These are phyloP conservation scores for Cephus pygmeus DNA, from an alignment of 2,888 invertebrate genomes.

Conservation along the genomic window DNA sequence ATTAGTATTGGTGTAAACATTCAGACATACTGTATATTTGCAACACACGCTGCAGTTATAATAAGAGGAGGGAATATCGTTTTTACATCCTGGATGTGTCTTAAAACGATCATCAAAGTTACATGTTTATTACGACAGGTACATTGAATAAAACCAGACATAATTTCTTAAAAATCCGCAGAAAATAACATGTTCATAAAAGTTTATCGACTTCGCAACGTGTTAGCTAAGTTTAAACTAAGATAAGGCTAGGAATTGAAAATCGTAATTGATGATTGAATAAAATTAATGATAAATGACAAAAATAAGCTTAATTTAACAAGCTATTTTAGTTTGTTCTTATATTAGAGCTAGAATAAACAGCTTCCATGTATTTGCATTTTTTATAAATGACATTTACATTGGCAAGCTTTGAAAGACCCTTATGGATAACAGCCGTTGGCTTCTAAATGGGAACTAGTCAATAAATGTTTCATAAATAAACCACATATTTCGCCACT, in stretches of 20 bases:
- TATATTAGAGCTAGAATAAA: background rate
- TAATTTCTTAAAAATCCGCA: no score
- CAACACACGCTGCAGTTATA: no score
- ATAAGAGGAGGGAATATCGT: no score
- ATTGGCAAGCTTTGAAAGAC: background rate
- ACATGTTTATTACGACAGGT: no score
- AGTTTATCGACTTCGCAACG: background rate
- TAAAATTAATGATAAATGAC: no score
- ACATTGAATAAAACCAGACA: no score
- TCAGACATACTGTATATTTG: no score
- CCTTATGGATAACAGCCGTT: background rate
- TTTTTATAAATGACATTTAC: background rate
- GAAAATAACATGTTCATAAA: no score
- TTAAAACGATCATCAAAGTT: no score
- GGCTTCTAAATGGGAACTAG: constrained; percentile 6
- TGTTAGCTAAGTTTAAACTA: background rate
- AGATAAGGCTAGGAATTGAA: background rate
- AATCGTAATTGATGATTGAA: background rate
- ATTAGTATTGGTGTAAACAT: no score
- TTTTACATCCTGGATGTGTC: no score
- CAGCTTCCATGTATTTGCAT: background rate
- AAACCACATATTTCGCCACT: constrained; percentile 22
- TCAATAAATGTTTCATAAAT: constrained; percentile 43
- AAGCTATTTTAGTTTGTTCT: background rate
- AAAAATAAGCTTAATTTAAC: background rate